These are phyloP conservation scores for Mesocentrotus franciscanus DNA, from an alignment of 53 echinoderm and acorn worm genomes.

Conservation along the genomic window DNA sequence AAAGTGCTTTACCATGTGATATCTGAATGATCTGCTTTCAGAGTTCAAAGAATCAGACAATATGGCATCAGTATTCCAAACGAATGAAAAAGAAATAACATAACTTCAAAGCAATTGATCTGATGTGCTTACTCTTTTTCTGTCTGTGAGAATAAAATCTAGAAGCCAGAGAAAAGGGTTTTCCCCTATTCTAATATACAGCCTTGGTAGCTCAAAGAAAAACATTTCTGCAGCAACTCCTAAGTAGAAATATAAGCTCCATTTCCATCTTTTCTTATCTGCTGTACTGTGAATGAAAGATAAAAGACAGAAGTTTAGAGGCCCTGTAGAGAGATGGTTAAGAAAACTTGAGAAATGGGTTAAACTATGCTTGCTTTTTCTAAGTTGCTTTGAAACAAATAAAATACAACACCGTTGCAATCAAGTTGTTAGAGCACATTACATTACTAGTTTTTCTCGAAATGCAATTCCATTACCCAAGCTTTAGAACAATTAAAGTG, in stretches of 20 bases:
- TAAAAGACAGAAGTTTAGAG: not conserved
- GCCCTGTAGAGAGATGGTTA: not conserved
- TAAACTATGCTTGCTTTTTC: not conserved
- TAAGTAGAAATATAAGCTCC: constrained; percentile 82
- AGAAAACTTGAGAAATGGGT: not conserved
- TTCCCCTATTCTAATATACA: constrained; percentile 76
- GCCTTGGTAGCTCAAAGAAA: constrained; percentile 79
- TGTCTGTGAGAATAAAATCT: constrained; percentile 72
- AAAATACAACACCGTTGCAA: not conserved
- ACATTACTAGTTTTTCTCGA: too few relatives aligned
- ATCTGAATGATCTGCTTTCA: too few relatives aligned
- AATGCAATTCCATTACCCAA: too few relatives aligned
- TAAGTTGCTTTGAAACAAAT: not conserved
- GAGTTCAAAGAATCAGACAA: too few relatives aligned
- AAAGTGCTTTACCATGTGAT: too few relatives aligned
- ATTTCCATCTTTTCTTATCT: constrained; percentile 64
- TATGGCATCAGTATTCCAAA: not conserved
- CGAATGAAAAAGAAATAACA: not conserved
- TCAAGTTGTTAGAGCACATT: not conserved
- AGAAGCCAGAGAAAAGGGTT: constrained; percentile 80
- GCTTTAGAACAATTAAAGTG: too few relatives aligned
- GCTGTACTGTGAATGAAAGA: constrained; percentile 44
- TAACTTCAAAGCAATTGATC: not conserved
- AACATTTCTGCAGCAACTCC: constrained; percentile 72
- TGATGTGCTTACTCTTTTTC: constrained; percentile 78